Evolutionary conservation across 1,140 invertebrate genomes (phyloP), one percentile per base, ranked within the genome.

Genomic region (Steinernema khuongi): DNA sequence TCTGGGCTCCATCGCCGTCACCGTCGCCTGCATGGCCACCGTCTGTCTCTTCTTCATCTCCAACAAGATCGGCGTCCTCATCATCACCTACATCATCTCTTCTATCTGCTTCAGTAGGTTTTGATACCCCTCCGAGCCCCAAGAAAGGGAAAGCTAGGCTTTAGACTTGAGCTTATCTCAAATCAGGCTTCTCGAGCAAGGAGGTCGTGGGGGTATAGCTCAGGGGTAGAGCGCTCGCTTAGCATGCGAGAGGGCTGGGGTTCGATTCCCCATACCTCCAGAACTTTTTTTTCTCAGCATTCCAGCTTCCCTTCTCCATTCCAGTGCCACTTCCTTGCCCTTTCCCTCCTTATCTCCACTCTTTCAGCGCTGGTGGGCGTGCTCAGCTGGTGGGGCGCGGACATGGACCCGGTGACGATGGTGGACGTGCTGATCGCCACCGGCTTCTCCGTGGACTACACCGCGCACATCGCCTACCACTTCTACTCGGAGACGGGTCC

Each of bases 1-100:
- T 17, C 81, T 83, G 31, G 84, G 82, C 1, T 85, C 83, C 0
- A 81, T 85, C 68, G 80, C 79, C 31, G 83, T 84, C 44, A 84
- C 83, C 26, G 78, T 84, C n/a, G 75, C 75, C n/a, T 85, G 83
- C 72, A 85, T 84, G 83, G 78, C 79, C 17, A 71, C 84, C 1
- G 77, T 84, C 31, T 84, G 83, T 66, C 79, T 83, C 30, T 70
- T 84, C n/a, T 84, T 84, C 41, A 81, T 84, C 66, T 67, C 72
- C 0, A 78, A 80, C 68, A 44, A 74, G 32, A 44, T 80, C 28
- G 83, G 81, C 14, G 83, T 85, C 0, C 31, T 68, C n/a, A 71
- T 85, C 19, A 79, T 84, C 28, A 79, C 77, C 19, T 79, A 75
- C 4, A 80, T 76, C 18, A 85, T 84, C 28, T 72, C 81, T 1